Evolutionary conservation across 2,113 vertebrate species (phyloP).

Genomic region (Stigmatopora nigra): DNA sequence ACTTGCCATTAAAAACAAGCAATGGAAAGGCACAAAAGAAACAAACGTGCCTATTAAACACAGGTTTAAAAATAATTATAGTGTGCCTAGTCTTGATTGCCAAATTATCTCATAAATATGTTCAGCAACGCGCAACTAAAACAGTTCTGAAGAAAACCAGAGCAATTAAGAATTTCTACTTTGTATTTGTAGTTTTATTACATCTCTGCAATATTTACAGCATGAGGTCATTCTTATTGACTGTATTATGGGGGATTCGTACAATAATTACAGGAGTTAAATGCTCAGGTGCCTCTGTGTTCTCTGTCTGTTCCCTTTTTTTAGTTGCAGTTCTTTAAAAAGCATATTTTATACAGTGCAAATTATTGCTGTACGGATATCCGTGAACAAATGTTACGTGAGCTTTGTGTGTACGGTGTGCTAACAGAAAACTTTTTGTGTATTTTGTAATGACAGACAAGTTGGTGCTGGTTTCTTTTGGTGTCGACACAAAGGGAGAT

Average conservation of each 20-base stretch:
- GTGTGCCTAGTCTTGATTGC: too few species aligned
- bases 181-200: neutral
- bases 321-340: neutral
- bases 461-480: constrained; percentile 34
- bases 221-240: neutral
- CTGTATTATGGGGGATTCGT: neutral
- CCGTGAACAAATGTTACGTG: constrained; percentile 8
- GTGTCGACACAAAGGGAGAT: neutral
- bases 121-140: neutral
- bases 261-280: constrained; percentile 7
- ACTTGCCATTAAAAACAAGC: too few species aligned
- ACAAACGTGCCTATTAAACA: too few species aligned
- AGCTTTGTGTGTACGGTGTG: constrained; percentile 8
- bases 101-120: neutral
- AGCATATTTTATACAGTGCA: too few species aligned
- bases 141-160: neutral
- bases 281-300: neutral
- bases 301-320: neutral
- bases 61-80: too few species aligned
- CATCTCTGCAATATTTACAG: neutral
- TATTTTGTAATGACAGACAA: constrained; percentile 22
- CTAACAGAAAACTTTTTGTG: constrained; percentile 43
- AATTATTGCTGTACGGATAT: neutral
- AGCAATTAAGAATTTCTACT: neutral
- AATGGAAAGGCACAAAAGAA: too few species aligned